Percentiles rank a stretch among this genome's conserved stretches.
Conservation (phyloP, 2,113 vertebrate genomes). For the Pangasianodon gigas region DNA sequence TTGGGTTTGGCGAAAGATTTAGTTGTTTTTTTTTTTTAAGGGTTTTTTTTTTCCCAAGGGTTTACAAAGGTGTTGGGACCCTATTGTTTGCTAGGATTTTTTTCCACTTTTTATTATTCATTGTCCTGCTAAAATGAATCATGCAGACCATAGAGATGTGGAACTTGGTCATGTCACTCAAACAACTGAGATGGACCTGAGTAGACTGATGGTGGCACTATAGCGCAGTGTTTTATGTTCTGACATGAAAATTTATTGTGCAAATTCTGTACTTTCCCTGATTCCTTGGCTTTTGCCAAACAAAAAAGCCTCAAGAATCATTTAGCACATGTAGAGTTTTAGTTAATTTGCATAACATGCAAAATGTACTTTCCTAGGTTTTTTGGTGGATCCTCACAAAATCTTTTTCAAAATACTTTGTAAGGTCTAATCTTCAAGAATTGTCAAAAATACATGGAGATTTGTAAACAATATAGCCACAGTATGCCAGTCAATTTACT, state of each 20-base stretch:
- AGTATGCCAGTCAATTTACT: not conserved
- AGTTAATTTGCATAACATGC: not conserved
- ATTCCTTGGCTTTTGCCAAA: not conserved
- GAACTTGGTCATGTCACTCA: not conserved
- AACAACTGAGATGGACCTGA: not conserved
- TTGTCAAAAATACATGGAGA: not conserved
- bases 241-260: not conserved
- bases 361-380: not conserved
- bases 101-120: not conserved
- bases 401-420: not conserved
- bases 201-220: slow-evolving; percentile 7
- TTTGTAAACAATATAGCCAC: not conserved
- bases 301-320: not conserved
- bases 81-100: not conserved
- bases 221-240: not conserved
- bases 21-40: no score
- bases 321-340: not conserved
- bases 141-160: not conserved
- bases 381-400: not conserved
- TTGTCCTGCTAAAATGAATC: not conserved
- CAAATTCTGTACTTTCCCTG: not conserved
- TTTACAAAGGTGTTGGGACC: not conserved
- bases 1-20: not conserved
- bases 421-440: not conserved
- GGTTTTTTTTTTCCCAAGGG: not conserved